Evolutionary conservation across 1,140 invertebrate genomes (phyloP), one percentile per base, ranked within the genome.

Genomic region (Drosophila willistoni): DNA sequence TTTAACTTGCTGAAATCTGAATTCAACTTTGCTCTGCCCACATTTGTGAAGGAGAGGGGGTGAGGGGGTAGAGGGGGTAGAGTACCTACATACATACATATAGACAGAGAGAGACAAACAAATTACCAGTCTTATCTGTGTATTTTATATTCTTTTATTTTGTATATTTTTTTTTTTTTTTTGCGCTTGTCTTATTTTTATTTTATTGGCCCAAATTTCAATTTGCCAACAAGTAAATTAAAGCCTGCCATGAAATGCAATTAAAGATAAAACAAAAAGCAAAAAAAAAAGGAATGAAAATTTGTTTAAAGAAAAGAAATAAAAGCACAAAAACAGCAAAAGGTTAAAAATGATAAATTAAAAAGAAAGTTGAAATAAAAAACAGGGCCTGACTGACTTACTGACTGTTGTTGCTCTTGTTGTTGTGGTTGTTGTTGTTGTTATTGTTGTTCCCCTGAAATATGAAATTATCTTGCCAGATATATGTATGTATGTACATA

Each of bases 211-310:
- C 61, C 61, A 47, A 64, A 51, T 64, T 64, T 64, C 61, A 64
- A 64, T 64, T 64, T 64, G 39, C 25, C 61, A 64, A 64, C 42
- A 64, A 64, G 61, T 44, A 64, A 64, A 64, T 64, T 64, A 64
- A 42, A 64, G 41, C 61, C 41, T 42, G 61, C 61, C 61, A 64
- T 29, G 42, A 64, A 64, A 64, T 64, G 61, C 61, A 64, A 44
- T 64, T 64, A 64, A 42, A 64, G 61, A 51, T 64, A 51, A 51
- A 51, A 51, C 39, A 64, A 64, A 64, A 64, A 3, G 3, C 22
- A 25, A 51, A 44, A 64, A 64, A 64, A 44, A 29, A 29, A 25
- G 39, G 19, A 36, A 51, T 22, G 17, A 42, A 42, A 41, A 36
- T 62, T 62, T 62, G 14, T 62, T 19, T 41, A 61, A 42, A 36